Evolutionary conservation across 2,888 invertebrate genomes (phyloP), one percentile per base, ranked within the genome.

Genomic region (Poecilus cupreus): DNA sequence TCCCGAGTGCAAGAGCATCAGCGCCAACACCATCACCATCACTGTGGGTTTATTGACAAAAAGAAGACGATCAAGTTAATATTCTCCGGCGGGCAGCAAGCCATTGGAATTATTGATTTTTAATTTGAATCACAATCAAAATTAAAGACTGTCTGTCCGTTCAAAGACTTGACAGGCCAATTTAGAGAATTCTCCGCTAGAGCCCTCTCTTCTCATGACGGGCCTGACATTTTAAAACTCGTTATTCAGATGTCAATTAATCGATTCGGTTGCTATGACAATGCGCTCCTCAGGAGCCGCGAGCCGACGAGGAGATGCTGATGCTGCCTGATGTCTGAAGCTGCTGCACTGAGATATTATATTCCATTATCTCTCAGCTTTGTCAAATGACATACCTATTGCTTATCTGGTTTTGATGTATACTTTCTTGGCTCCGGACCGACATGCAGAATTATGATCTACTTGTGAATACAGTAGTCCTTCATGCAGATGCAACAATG

Each of bases 231-330:
- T 87, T 86, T 87, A 87, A 86, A 87, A 86, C 86, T 86, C 85
- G 87, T 87, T 87, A 86, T 87, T 86, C 86, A 87, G 87, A 87
- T 86, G 87, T 87, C 87, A 87, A 86, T 86, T 85, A 85, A 85
- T 84, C 84, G 84, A 85, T 84, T 74, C 81, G 81, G 81, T 81
- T 81, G 81, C 81, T 81, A 81, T 81, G 81, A 81, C 81, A 81
- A 81, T 81, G 75, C 80, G 72, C 46, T 60, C 72, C 24, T 46
- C 72, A 46, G 43, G 11, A 72, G 46, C 72, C 24, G 26, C 22
- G 11, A 72, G 46, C 72, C 24, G 26, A 72, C 13, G 16, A 68
- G 13, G 72, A 68, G 64, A 68, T 46, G 32, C 8, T 32, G 64
- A 68, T 46, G 32, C 8, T 32, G 32, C 32, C 26, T 26, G 60